Percentiles rank a stretch among this genome's conserved stretches.
Evolutionary conservation across 2,888 invertebrate species (phyloP).

Genomic region (Pollenia angustigena): DNA sequence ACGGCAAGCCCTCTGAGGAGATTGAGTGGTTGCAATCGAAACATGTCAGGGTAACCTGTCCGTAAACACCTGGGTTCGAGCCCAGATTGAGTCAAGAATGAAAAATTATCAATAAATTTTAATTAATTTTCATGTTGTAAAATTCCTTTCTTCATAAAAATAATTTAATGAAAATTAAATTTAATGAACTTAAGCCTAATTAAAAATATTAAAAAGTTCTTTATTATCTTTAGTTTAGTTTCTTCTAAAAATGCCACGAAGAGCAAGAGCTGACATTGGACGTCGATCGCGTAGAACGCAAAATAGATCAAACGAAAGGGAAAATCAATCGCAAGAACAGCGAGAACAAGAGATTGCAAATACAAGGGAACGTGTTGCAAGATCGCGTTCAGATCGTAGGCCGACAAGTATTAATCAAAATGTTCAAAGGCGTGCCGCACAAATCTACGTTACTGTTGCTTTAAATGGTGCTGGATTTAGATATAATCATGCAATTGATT

Average conservation of each 20-base stretch:
- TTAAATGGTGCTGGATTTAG: slow-evolving; percentile 3
- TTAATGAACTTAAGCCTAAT: no score
- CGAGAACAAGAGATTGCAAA: slow-evolving; percentile 52
- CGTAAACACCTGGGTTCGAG: no score
- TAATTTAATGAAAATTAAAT: no score
- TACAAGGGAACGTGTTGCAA: slow-evolving; percentile 47
- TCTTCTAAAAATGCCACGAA: slow-evolving; percentile 47
- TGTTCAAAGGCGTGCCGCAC: slow-evolving; percentile 48
- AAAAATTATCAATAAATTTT: no score
- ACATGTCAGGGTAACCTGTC: no score
- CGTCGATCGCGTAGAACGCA: slow-evolving; percentile 42
- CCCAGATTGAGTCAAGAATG: no score
- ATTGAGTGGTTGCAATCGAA: no score
- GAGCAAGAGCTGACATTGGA: slow-evolving; percentile 43
- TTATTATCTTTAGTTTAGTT: slow-evolving; percentile 37
- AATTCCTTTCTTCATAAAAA: no score
- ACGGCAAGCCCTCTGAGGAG: no score
- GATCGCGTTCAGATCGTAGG: slow-evolving; percentile 52
- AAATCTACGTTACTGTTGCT: slow-evolving; percentile 36
- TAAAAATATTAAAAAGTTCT: no score
- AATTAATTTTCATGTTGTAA: no score
- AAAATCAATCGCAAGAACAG: slow-evolving; percentile 53
- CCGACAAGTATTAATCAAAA: slow-evolving; percentile 44
- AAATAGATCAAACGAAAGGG: slow-evolving; percentile 49
- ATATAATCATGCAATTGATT: slow-evolving; percentile 5